A percentile compares a stretch with the other conserved stretches of the same genome.
phyloP scores from a whole-genome alignment of 2,113 vertebrate genomes.

The Tyrannus savana region DNA sequence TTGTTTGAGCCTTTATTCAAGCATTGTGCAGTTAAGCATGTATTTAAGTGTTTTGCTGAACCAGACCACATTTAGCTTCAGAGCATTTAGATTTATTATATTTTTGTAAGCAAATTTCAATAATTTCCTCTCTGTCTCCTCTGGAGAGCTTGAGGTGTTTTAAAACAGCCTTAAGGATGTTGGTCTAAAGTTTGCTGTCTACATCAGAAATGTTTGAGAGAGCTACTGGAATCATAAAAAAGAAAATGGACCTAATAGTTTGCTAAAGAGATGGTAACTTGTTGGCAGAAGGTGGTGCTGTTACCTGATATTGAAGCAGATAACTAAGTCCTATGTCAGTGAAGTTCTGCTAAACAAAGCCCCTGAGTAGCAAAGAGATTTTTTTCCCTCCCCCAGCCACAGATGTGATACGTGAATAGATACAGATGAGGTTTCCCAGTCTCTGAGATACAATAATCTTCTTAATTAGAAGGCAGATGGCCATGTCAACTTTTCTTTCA shows the following conservation, averaged over 20 bases:
- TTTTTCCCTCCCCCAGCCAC: background rate
- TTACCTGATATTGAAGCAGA: conserved; percentile 60
- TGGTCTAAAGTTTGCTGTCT: background rate
- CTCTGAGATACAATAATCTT: background rate
- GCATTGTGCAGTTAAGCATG: background rate
- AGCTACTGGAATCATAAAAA: background rate
- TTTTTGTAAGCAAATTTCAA: background rate
- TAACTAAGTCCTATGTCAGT: background rate
- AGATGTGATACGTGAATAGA: background rate
- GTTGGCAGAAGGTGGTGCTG: conserved; percentile 71
- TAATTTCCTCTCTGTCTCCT: background rate
- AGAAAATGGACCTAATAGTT: background rate
- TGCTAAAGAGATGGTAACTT: conserved; percentile 8
- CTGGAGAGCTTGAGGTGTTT: background rate
- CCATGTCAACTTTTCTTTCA: background rate
- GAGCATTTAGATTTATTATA: background rate
- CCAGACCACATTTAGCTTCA: background rate
- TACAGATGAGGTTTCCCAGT: background rate
- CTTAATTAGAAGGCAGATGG: conserved; percentile 11
- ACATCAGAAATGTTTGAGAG: background rate
- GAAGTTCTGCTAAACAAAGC: background rate
- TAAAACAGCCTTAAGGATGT: background rate
- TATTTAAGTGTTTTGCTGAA: background rate
- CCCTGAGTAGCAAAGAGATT: background rate
- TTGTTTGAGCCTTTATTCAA: background rate